Evolutionary conservation across 2,888 invertebrate genomes (phyloP).

Genomic region (Pseudococcus longispinus): DNA sequence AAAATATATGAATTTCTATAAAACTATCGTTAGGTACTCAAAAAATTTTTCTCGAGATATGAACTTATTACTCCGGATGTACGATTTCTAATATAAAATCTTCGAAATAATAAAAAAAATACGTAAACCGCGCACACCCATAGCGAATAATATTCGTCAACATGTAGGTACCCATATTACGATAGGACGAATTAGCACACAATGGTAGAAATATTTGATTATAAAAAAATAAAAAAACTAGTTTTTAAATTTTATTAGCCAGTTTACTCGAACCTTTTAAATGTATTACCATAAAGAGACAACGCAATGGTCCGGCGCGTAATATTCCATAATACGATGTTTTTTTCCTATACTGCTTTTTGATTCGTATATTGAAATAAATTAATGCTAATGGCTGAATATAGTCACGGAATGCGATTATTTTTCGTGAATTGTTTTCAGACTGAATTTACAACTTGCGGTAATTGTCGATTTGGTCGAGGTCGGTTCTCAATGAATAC

Average conservation of each 20-base stretch:
- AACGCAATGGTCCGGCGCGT: neutral
- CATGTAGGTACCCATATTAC: neutral
- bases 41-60: too few species aligned
- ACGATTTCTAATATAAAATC: neutral
- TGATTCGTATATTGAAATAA: neutral
- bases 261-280: conserved; percentile 4
- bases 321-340: neutral
- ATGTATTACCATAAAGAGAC: conserved; percentile 30
- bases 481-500: neutral
- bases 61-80: too few species aligned
- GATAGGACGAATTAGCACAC: conserved; percentile 6
- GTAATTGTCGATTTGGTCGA: conserved; percentile 11
- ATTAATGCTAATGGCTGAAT: conserved; percentile 34
- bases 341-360: neutral
- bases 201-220: conserved; percentile 1
- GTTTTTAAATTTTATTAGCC: conserved; percentile 32
- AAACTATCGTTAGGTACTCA: too few species aligned
- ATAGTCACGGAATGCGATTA: conserved; percentile 19
- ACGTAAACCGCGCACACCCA: neutral
- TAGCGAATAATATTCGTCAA: conserved; percentile 10
- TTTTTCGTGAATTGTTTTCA: conserved; percentile 22
- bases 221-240: neutral
- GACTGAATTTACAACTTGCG: conserved; percentile 21
- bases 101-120: neutral
- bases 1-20: too few species aligned